Conservation (phyloP, 2,797 vertebrate genomes). For the Chiropotes sagulatus region DNA sequence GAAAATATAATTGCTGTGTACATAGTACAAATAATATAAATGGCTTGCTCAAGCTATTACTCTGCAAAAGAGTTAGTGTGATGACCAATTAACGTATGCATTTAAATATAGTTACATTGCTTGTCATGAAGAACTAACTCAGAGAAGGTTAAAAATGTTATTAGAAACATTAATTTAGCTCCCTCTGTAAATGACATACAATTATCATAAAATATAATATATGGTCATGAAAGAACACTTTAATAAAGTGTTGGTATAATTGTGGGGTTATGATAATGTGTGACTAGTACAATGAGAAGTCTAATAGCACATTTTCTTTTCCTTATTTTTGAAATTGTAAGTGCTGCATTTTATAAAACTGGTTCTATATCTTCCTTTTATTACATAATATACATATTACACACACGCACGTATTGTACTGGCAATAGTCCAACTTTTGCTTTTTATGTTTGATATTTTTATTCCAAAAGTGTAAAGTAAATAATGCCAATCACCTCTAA, state of each 20-base stretch:
- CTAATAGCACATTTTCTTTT: slow-evolving; percentile 79
- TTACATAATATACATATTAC: not conserved
- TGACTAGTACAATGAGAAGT: slow-evolving; percentile 74
- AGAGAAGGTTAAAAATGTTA: slow-evolving; percentile 83
- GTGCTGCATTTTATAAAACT: slow-evolving; percentile 74
- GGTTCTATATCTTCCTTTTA: not conserved
- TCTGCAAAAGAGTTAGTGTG: slow-evolving; percentile 82
- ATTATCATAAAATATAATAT: slow-evolving; percentile 85
- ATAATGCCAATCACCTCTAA: not conserved
- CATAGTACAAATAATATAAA: slow-evolving; percentile 78
- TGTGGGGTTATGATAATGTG: slow-evolving; percentile 68
- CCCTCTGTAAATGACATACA: slow-evolving; percentile 77
- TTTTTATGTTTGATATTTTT: not conserved
- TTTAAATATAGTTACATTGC: slow-evolving; percentile 79
- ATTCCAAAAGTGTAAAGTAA: not conserved
- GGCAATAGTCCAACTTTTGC: not conserved
- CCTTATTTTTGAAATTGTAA: slow-evolving; percentile 73
- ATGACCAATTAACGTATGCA: slow-evolving; percentile 83
- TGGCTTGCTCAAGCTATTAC: slow-evolving; percentile 77
- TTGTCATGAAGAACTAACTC: slow-evolving; percentile 81
- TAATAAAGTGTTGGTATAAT: slow-evolving; percentile 83
- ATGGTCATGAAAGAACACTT: slow-evolving; percentile 78
- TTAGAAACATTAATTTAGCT: slow-evolving; percentile 87
- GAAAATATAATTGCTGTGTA: slow-evolving; percentile 76
- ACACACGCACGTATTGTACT: not conserved